phyloP scores from a whole-genome alignment of 2,113 vertebrate species.

The Noturus placidus region DNA sequence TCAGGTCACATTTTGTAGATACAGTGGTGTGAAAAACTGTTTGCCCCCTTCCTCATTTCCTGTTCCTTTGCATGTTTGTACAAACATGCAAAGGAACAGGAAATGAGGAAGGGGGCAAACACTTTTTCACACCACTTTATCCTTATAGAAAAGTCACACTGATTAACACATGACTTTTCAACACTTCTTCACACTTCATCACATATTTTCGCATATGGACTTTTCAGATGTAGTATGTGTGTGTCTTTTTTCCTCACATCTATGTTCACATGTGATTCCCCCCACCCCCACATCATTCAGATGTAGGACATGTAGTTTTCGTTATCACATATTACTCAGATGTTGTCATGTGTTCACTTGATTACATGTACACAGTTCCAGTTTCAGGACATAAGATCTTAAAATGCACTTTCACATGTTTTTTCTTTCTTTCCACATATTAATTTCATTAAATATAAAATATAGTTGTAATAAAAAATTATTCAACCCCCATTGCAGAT shows the following conservation, averaged over 20 bases:
- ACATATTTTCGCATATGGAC: background rate
- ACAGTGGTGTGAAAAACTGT: too few relatives aligned
- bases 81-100: too few relatives aligned
- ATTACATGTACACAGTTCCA: background rate
- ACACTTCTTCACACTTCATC: too few relatives aligned
- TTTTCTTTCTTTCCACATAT: background rate
- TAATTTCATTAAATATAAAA: background rate
- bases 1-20: background rate
- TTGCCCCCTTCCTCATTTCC: too few relatives aligned
- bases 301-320: background rate
- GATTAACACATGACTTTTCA: background rate
- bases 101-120: too few relatives aligned
- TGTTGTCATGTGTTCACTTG: background rate
- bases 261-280: background rate
- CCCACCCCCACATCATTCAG: background rate
- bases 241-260: background rate
- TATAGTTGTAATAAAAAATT: background rate
- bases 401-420: background rate
- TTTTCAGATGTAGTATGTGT: background rate
- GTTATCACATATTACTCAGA: background rate
- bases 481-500: too few relatives aligned
- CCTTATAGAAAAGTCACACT: background rate
- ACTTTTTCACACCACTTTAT: too few relatives aligned
- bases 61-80: too few relatives aligned
- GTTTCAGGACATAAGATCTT: background rate